Evolutionary conservation across 2,797 vertebrate species (phyloP), one percentile per base, ranked within the genome.

Genomic region (Onychomys leucogaster): DNA sequence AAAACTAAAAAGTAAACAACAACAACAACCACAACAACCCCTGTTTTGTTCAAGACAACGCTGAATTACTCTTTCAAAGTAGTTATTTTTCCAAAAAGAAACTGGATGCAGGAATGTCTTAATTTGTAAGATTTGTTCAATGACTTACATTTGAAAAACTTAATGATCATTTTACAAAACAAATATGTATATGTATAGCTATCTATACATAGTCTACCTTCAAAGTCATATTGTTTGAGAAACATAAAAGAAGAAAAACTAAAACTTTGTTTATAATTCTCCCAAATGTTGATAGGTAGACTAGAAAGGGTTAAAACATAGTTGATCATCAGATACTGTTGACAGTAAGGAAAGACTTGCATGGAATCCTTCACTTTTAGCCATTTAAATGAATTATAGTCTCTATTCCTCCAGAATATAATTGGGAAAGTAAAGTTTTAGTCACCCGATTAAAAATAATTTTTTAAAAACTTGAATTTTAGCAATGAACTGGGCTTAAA

Each of bases 241-340:
- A 83, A 89, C 29, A 75, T 21, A 80, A 93, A 71, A 78, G 69
- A 89, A 55, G 19, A 37, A 43, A 59, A 57, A 73, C 5, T 32
- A 41, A 65, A 52, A 11, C 6, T 93, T 86, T 89, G 29, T 65
- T 93, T 34, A 65, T 83, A 55, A 32, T 92, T 95, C 16, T 94
- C 89, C 80, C n/a, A 78, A 95, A 59, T 89, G 27, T 41, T 21
- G 52, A 29, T 57, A 90, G 13, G 55, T 49, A 34, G 61, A 61
- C 27, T 16, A 73, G n/a, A 96, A 95, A 96, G 76, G 87, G 78
- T 96, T 97, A 91, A 96, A 96, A 80, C 63, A 19, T 46, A 25
- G 93, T 37, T 92, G 77, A 52, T 65, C 23, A 84, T 55, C 25
- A 87, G n/a, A 46, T 94, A n/a, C 49, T 81, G 81, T 57, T 71